Percentiles rank a stretch among this genome's conserved stretches.
Evolutionary conservation across 2,113 vertebrate species (phyloP).

Genomic region (Turnix velox): DNA sequence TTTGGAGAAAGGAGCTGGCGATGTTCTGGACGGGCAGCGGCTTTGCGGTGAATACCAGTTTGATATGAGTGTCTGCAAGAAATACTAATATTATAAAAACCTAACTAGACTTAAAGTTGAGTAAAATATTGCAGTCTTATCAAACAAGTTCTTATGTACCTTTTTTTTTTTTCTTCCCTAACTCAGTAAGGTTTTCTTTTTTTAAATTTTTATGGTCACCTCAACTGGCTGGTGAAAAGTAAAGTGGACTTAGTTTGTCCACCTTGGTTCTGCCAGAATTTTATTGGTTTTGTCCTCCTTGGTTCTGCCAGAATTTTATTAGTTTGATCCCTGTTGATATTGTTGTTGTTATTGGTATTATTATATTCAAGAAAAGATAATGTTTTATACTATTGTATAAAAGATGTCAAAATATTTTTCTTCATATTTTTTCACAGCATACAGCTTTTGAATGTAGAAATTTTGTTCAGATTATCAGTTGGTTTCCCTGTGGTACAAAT

Average conservation of each 20-base stretch:
- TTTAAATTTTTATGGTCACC: background rate
- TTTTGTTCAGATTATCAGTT: background rate
- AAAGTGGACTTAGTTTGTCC: background rate
- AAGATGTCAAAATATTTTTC: background rate
- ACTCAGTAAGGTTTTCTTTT: background rate
- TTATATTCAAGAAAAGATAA: background rate
- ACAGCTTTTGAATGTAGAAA: background rate
- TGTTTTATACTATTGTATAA: background rate
- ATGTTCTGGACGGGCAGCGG: conserved; percentile 97
- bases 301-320: background rate
- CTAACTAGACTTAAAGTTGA: conserved; percentile 89
- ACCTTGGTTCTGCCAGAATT: background rate
- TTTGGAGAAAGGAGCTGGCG: conserved; percentile 88
- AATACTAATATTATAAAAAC: conserved; percentile 74
- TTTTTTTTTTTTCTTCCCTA: background rate
- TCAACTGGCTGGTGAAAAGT: background rate
- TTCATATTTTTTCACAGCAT: background rate
- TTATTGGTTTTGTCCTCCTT: background rate
- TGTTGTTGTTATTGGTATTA: background rate
- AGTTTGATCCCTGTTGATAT: background rate
- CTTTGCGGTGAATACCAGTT: conserved; percentile 99
- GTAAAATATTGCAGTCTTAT: conserved; percentile 71
- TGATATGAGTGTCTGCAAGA: conserved; percentile 89
- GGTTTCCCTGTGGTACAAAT: background rate
- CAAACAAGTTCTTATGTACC: background rate